A percentile compares a stretch with the other conserved stretches of the same genome.
Conservation (phyloP, 2,888 invertebrate species). For the Eumerus sabulonum region DNA sequence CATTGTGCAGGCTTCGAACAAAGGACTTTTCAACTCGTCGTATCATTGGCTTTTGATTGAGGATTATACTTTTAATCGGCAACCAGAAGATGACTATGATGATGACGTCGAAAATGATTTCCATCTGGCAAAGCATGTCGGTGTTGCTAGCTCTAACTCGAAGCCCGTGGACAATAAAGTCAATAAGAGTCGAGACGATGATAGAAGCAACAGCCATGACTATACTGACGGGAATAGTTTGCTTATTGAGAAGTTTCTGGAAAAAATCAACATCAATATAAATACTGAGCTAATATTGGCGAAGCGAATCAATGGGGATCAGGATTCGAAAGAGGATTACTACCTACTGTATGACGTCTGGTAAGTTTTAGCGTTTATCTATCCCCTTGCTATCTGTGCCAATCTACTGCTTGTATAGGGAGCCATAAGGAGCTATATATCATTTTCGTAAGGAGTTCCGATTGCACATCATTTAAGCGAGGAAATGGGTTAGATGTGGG, state of each 20-base stretch:
- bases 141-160: slow-evolving; percentile 29
- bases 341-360: slow-evolving; percentile 76
- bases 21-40: slow-evolving; percentile 77
- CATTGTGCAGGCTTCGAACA: slow-evolving; percentile 75
- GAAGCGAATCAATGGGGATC: slow-evolving; percentile 72
- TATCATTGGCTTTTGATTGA: slow-evolving; percentile 79
- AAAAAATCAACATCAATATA: slow-evolving; percentile 78
- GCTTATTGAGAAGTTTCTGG: slow-evolving; percentile 77
- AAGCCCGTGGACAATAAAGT: slow-evolving; percentile 56
- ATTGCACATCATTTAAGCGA: slow-evolving; percentile 33
- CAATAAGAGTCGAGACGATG: slow-evolving; percentile 56
- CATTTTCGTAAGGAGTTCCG: slow-evolving; percentile 31
- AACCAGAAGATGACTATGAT: slow-evolving; percentile 70
- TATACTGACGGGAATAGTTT: slow-evolving; percentile 69
- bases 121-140: slow-evolving; percentile 39
- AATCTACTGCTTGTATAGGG: slow-evolving; percentile 30
- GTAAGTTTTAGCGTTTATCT: slow-evolving; percentile 71
- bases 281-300: slow-evolving; percentile 78
- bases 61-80: slow-evolving; percentile 75
- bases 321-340: slow-evolving; percentile 73
- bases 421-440: slow-evolving; percentile 44
- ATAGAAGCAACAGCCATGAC: slow-evolving; percentile 45
- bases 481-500: slow-evolving; percentile 5
- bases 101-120: slow-evolving; percentile 32
- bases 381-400: slow-evolving; percentile 24